Percentiles rank a stretch among this genome's conserved stretches.
Conservation (phyloP, 2,113 vertebrate species). For the Muscicapa adusta region DNA sequence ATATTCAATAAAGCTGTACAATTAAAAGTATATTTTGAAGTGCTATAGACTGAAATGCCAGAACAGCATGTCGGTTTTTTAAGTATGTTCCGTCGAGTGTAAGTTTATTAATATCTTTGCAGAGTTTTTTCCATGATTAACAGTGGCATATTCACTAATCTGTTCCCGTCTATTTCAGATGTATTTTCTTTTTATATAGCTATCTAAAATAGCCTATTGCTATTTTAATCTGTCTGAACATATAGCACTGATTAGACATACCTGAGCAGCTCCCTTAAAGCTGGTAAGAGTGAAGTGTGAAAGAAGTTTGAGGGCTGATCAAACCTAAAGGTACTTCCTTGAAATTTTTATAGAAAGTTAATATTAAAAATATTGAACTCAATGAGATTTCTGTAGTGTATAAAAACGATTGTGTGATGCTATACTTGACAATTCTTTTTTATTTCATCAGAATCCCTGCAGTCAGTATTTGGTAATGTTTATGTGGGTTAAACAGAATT, state of each 20-base stretch:
- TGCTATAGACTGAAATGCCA: not conserved
- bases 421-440: not conserved
- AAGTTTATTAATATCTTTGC: not conserved
- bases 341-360: not conserved
- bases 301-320: not conserved
- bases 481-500: not conserved
- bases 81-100: not conserved
- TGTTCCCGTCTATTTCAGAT: not conserved
- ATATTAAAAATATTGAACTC: not conserved
- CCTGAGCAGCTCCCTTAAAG: not conserved
- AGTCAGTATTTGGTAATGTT: not conserved
- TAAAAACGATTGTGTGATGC: not conserved
- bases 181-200: not conserved
- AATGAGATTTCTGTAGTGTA: accelerated
- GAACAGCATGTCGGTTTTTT: not conserved
- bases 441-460: not conserved
- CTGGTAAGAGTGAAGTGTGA: not conserved
- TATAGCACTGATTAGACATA: not conserved
- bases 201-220: not conserved
- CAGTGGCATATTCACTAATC: not conserved
- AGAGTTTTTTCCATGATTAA: not conserved
- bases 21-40: not conserved
- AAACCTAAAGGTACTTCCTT: not conserved
- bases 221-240: not conserved
- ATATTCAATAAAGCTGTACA: not conserved